These are phyloP conservation scores for Mythimna loreyi DNA, from an alignment of 2,888 invertebrate genomes.

Conservation along the genomic window DNA sequence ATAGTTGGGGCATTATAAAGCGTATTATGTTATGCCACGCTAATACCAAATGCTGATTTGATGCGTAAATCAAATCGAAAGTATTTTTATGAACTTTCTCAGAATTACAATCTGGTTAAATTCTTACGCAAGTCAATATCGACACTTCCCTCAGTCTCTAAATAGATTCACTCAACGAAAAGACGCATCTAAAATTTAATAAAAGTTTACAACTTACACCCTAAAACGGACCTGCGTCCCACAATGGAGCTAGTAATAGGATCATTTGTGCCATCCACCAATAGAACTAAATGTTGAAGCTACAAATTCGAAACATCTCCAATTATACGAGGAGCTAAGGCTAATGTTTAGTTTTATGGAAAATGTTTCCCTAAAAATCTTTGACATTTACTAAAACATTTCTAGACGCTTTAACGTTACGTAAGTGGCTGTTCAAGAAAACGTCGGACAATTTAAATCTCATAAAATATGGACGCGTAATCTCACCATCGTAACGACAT, in stretches of 20 bases:
- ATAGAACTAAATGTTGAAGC: conserved; percentile 69
- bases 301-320: conserved; percentile 73
- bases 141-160: background rate
- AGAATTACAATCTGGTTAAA: background rate
- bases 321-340: conserved; percentile 63
- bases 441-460: conserved; percentile 49
- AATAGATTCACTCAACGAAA: conserved; percentile 11
- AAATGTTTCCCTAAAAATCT: conserved; percentile 53
- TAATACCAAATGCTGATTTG: too few relatives aligned
- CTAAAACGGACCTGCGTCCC: conserved; percentile 68
- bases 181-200: conserved; percentile 45
- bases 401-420: conserved; percentile 27
- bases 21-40: too few relatives aligned
- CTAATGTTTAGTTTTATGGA: conserved; percentile 70
- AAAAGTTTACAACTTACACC: conserved; percentile 66
- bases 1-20: too few relatives aligned
- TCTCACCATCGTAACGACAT: conserved; percentile 39
- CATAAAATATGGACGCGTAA: conserved; percentile 53
- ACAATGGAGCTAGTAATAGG: conserved; percentile 78
- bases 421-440: conserved; percentile 39
- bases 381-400: conserved; percentile 37
- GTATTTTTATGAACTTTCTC: background rate
- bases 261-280: conserved; percentile 78
- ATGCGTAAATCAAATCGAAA: too few relatives aligned
- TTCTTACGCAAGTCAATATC: background rate